phyloP scores from a whole-genome alignment of 2,797 vertebrate genomes.

The Nothura maculosa region DNA sequence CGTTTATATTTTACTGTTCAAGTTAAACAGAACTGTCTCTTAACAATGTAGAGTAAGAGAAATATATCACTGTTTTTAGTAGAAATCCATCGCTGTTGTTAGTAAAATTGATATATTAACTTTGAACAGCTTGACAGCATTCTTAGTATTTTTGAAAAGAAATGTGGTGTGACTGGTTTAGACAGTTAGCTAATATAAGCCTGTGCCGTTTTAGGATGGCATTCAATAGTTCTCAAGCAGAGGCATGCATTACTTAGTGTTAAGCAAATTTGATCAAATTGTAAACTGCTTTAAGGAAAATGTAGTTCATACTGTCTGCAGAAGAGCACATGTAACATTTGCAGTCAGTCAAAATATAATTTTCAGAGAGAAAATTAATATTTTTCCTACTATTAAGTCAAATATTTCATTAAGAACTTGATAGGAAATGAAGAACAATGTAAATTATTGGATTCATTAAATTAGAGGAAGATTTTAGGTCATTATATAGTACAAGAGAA shows the following conservation, averaged over 20 bases:
- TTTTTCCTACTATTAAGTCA: background rate
- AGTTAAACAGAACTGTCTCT: background rate
- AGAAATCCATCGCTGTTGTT: background rate
- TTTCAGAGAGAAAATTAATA: conserved; percentile 12
- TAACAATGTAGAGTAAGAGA: background rate
- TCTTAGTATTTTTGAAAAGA: background rate
- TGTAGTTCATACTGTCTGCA: background rate
- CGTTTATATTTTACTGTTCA: background rate
- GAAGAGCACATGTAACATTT: background rate
- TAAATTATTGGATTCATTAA: background rate
- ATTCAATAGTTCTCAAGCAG: background rate
- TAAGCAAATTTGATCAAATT: background rate
- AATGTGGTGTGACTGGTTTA: background rate
- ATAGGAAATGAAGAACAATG: background rate
- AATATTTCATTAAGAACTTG: background rate
- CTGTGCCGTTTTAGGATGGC: background rate
- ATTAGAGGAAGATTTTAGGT: conserved; percentile 4
- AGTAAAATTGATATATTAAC: background rate
- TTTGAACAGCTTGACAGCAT: background rate
- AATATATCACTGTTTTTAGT: background rate
- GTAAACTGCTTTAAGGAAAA: background rate
- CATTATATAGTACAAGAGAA: background rate
- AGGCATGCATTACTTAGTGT: background rate
- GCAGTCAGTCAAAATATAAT: background rate
- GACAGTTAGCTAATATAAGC: background rate